Percentiles rank a stretch among this genome's conserved stretches.
Evolutionary conservation across 2,888 invertebrate genomes (phyloP).

Genomic region (Agrochola lota): DNA sequence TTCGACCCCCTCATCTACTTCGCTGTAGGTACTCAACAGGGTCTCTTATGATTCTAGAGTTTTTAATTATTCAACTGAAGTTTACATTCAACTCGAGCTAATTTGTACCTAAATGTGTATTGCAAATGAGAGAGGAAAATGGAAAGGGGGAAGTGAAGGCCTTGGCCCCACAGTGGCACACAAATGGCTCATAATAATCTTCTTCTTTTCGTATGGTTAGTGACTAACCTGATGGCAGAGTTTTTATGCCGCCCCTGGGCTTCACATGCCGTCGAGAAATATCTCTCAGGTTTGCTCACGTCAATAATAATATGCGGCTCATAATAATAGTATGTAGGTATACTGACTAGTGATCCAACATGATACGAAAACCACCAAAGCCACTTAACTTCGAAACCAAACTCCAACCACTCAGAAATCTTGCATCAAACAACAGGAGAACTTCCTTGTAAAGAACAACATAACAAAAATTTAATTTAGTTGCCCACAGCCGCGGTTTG

Average conservation of each 20-base stretch:
- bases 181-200: not conserved
- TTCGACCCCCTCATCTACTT: not conserved
- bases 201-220: too few species aligned
- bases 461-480: constrained; percentile 48
- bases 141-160: not conserved
- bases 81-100: not conserved
- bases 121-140: not conserved
- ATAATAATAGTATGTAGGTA: not conserved
- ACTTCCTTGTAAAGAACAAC: constrained; percentile 31
- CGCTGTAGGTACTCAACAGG: not conserved
- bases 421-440: constrained; percentile 36
- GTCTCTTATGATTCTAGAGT: not conserved
- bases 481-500: constrained; percentile 11
- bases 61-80: not conserved
- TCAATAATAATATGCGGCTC: too few species aligned
- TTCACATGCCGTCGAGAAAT: too few species aligned
- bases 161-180: not conserved
- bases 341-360: not conserved
- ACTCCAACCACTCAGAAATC: constrained; percentile 26
- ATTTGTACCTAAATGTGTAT: not conserved
- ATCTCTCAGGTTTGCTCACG: too few species aligned
- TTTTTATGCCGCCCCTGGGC: too few species aligned
- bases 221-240: too few species aligned
- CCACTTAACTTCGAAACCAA: constrained; percentile 8
- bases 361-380: not conserved